These are phyloP conservation scores for Drosophila sturtevanti DNA, from an alignment of 1,140 invertebrate genomes.

Conservation along the genomic window DNA sequence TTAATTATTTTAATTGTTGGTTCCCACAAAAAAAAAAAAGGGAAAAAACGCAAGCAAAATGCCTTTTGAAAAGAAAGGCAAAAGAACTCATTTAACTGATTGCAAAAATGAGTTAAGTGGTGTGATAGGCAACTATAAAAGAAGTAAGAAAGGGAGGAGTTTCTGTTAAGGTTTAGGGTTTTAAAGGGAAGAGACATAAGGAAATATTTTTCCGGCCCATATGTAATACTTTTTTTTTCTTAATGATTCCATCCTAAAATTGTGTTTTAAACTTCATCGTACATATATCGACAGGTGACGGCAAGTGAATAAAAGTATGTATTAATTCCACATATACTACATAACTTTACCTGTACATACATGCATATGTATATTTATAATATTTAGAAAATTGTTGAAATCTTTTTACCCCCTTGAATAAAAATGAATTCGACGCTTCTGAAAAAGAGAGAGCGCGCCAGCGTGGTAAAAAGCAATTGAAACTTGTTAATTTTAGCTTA, in stretches of 20 bases:
- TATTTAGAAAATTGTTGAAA: no score
- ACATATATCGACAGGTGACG: no score
- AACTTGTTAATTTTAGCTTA: not conserved
- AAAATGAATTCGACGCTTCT: not conserved
- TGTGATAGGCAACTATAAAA: not conserved
- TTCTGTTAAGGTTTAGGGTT: no score
- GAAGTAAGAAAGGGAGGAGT: not conserved
- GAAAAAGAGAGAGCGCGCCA: not conserved
- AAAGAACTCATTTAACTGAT: conserved; percentile 42
- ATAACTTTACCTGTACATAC: no score
- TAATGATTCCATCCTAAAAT: no score
- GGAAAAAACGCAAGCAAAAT: conserved; percentile 46
- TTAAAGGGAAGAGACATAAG: no score
- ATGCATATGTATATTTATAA: no score
- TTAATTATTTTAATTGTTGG: conserved; percentile 67
- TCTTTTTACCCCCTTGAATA: not conserved
- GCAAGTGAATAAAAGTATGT: no score
- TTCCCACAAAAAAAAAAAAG: conserved; percentile 47
- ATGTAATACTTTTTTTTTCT: no score
- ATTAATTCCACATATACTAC: no score
- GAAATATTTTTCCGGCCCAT: no score
- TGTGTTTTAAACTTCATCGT: no score
- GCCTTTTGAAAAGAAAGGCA: conserved; percentile 38
- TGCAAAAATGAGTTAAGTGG: not conserved
- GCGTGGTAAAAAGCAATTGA: not conserved